These are phyloP conservation scores for Plectus sambesii DNA, from an alignment of 1,140 invertebrate genomes.

Conservation along the genomic window DNA sequence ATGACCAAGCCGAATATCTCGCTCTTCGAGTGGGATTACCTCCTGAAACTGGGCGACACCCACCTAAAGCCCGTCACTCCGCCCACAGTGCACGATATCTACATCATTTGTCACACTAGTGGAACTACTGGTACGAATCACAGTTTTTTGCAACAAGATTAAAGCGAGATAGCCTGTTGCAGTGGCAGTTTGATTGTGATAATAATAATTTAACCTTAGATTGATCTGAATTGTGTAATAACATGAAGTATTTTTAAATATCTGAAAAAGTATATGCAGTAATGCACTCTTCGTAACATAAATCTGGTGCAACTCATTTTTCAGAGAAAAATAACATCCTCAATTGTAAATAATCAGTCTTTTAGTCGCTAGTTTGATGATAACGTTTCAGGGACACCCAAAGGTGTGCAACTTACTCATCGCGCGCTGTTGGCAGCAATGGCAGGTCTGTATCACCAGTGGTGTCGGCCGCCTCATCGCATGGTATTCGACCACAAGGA, in stretches of 20 bases:
- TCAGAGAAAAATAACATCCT: too few relatives aligned
- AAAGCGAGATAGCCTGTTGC: too few relatives aligned
- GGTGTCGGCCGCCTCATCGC: conserved; percentile 19
- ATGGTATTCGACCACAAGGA: conserved; percentile 20
- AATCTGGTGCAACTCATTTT: too few relatives aligned
- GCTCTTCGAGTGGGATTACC: conserved; percentile 17
- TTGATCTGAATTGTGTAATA: too few relatives aligned
- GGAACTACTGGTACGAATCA: conserved; percentile 92
- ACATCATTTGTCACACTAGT: conserved; percentile 89
- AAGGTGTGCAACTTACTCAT: conserved; percentile 91
- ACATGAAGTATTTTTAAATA: too few relatives aligned
- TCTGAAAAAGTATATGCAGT: too few relatives aligned
- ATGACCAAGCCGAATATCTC: conserved; percentile 6
- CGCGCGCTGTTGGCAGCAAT: conserved; percentile 74
- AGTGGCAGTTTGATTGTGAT: too few relatives aligned
- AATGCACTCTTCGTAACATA: too few relatives aligned
- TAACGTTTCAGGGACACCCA: conserved; percentile 60
- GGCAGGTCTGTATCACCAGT: conserved; percentile 52
- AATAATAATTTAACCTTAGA: conserved; percentile 7
- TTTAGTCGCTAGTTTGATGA: background rate
- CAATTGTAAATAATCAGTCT: too few relatives aligned
- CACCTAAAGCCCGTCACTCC: conserved; percentile 21
- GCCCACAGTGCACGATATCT: conserved; percentile 73
- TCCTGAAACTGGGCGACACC: conserved; percentile 20
- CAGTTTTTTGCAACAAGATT: too few relatives aligned